A percentile compares a stretch with the other conserved stretches of the same genome.
These are phyloP conservation scores for Brachionichthys hirsutus DNA, from an alignment of 2,113 vertebrate genomes.

Conservation along the genomic window DNA sequence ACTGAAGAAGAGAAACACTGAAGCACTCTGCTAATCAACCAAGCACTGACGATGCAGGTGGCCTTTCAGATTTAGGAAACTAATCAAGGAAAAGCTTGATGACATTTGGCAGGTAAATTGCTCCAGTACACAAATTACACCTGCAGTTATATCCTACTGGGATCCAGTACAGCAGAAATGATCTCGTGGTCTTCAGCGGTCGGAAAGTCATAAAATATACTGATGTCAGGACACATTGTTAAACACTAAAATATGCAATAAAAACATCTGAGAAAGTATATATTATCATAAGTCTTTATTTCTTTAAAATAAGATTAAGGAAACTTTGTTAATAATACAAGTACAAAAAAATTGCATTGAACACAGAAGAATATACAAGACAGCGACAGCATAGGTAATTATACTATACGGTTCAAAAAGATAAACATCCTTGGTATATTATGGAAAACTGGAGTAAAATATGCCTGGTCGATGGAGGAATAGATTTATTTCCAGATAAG, in stretches of 20 bases:
- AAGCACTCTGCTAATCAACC: conserved; percentile 56
- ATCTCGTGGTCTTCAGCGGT: background rate
- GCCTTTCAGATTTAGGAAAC: conserved; percentile 57
- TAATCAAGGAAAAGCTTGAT: conserved; percentile 60
- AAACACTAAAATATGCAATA: no score
- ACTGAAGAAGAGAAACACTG: conserved; percentile 7
- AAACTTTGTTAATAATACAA: conserved; percentile 80
- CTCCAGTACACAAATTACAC: conserved; percentile 46
- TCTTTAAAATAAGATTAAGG: conserved; percentile 93
- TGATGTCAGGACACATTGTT: no score
- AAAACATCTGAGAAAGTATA: conserved; percentile 14
- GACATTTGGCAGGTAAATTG: conserved; percentile 50
- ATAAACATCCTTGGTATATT: conserved; percentile 44
- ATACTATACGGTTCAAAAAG: conserved; percentile 47
- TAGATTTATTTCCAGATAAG: conserved; percentile 12
- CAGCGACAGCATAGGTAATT: conserved; percentile 49
- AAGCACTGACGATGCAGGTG: conserved; percentile 37
- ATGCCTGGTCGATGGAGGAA: conserved; percentile 14
- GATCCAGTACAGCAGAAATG: conserved; percentile 17
- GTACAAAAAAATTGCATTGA: conserved; percentile 84
- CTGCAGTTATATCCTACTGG: conserved; percentile 32
- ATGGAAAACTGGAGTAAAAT: conserved; percentile 23
- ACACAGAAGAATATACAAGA: conserved; percentile 85
- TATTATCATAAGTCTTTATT: conserved; percentile 90
- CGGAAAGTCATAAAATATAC: background rate